Evolutionary conservation across 92 coral and sea anemone genomes (phyloP), one percentile per base, ranked within the genome.

Genomic region (Palythoa heliodiscus): DNA sequence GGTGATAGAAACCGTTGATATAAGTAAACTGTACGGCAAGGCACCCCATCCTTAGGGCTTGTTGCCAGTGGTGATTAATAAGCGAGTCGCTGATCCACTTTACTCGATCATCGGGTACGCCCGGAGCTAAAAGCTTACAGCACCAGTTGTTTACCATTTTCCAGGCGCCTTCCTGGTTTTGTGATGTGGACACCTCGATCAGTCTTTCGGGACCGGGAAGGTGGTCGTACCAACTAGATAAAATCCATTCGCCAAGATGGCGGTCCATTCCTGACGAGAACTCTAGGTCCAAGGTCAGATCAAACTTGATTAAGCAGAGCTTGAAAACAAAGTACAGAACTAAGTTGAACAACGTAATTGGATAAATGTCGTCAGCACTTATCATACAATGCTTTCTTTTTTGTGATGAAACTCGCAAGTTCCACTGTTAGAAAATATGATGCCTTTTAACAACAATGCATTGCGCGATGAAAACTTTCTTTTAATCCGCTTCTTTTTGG

Each of bases 181-280:
- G 85, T 1, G 93, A 90, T 2, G 98, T 94, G 24, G 95, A 90
- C 37, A 94, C 90, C 58, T 94, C 98, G 60, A 94, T 83, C 68
- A 94, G 88, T 24, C 98, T 86, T 53, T 94, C 89, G 10, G 95
- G 98, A 0, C 98, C 98, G 4, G 98, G 98, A 3, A 94, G 93
- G 12, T 94, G 92, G 64, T 94, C 98, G 55, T 94, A 94, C 98
- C 98, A 94, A 19, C 95, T 93, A 2, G 98, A 94, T n/a, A 94
- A 60, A 92, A 94, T 92, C 98, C 98, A 94, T 76, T 92, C 98
- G 0, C 98, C 98, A 40, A 86, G 88, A 58, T 94, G 98, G 25
- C 91, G 91, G 24, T 92, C 98, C 54, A 92, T 66, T 80, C 72
- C 23, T 10, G 84, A 43, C 14, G 84, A 80, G 70, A 43, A 67